Evolutionary conservation across 2,888 invertebrate genomes (phyloP), one percentile per base, ranked within the genome.

Genomic region (Falcaria lacertinaria): DNA sequence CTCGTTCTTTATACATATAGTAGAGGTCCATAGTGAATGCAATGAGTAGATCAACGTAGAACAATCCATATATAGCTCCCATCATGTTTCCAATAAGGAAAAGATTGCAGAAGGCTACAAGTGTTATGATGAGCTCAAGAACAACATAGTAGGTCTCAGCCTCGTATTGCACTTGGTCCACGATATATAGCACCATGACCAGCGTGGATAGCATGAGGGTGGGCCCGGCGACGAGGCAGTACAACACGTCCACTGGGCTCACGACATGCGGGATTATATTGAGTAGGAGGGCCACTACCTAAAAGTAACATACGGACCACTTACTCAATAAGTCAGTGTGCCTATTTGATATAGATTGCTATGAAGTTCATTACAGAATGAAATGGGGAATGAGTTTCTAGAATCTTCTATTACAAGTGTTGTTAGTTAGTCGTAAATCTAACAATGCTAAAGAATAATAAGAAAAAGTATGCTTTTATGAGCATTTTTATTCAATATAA

Each of bases 261-360:
- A 87, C 81, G 52, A 86, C 74, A 66, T 81, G 76, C 47, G 83
- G 83, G 50, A 87, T 70, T 55, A 87, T 64, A 77, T 73, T 81
- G 69, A 88, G 82, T 48, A 87, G 73, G 50, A 88, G 74, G 58
- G 85, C 83, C 74, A 87, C 73, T 74, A 82, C 85, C 87, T 88
- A 88, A 80, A 87, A 87, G 65, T 68, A 79, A 80, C 70, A 80
- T 67, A 70, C 44, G 60, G 57, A 59, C 50, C 63, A 64, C 55
- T 63, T 72, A 58, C 28, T 28, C 28, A 28, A 28, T 28, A 28
- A 28, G 28, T 28, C 28, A 28, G 28, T 11, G 11, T 11, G 28
- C 7, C 28, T 28, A 28, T 11, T 28, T 11, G 8, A 28, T 11
- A 11, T 11, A 11, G 3, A 28, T 6, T 4, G 6, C 6, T 16